These are phyloP conservation scores for Aquatica leii DNA, from an alignment of 2,888 invertebrate species.

Conservation along the genomic window DNA sequence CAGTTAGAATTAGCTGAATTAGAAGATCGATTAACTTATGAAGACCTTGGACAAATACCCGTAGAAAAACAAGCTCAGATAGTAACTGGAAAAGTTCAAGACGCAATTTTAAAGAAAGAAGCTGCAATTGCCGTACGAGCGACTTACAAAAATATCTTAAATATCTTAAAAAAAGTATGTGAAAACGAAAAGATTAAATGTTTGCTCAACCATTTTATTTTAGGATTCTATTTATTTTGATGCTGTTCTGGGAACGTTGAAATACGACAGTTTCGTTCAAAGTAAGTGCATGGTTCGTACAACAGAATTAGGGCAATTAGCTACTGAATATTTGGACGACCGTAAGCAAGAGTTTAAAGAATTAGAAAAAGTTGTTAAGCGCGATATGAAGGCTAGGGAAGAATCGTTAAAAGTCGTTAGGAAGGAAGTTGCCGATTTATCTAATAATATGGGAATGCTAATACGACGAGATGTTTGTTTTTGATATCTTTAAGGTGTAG, in stretches of 20 bases:
- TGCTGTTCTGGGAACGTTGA: constrained; percentile 67
- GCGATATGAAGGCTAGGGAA: constrained; percentile 70
- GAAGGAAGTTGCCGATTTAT: constrained; percentile 57
- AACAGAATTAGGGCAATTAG: constrained; percentile 72
- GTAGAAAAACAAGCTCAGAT: constrained; percentile 66
- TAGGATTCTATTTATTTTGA: constrained; percentile 73
- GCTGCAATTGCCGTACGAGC: constrained; percentile 71
- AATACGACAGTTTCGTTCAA: constrained; percentile 68
- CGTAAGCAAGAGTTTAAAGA: constrained; percentile 68
- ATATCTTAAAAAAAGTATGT: constrained; percentile 71
- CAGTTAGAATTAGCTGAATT: constrained; percentile 65
- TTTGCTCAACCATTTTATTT: not conserved
- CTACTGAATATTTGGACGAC: constrained; percentile 72
- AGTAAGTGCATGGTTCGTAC: constrained; percentile 70
- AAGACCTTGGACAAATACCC: constrained; percentile 60
- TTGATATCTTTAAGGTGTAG: constrained; percentile 15
- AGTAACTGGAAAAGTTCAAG: constrained; percentile 69
- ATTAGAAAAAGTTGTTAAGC: constrained; percentile 67
- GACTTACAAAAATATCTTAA: constrained; percentile 69
- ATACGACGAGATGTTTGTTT: constrained; percentile 61
- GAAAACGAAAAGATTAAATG: too few relatives aligned
- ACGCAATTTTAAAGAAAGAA: constrained; percentile 69
- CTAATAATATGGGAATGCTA: constrained; percentile 59
- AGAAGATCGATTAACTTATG: constrained; percentile 64
- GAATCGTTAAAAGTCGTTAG: constrained; percentile 64